Base-by-base conservation (phyloP, 2,888 invertebrate species). In the Spicauda simplicius region DNA sequence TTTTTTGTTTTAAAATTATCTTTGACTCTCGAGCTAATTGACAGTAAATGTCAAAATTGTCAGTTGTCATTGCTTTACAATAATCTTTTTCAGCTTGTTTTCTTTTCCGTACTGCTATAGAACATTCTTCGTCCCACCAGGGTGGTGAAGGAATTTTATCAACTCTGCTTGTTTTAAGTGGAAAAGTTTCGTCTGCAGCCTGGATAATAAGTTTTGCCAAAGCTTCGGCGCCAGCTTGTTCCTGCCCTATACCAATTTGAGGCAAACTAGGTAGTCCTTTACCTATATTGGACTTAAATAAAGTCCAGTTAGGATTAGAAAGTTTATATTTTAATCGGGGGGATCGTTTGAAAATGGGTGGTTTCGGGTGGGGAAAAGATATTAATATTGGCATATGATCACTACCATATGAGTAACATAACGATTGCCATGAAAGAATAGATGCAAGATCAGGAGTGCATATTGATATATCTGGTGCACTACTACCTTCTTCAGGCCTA, bases 11-110 rank as follows among this genome's bases (percentile, higher is more conserved):
- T 33, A 56, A 33, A 18, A 56, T 11, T 25, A 10, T 56, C 33
- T 56, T 56, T 33, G 56, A 33, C n/a, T 56, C 56, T 33, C 12
- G 33, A 11, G 56, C n/a, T n/a, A 25, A 16, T 10, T 56, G 56
- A 33, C 56, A 56, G 56, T 33, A 56, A 33, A 30, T 33, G 56
- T 56, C 33, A 56, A 56, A 56, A 37, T 56, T 56, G 4, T 56
- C 56, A 18, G 16, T 12, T 10, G 37, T 56, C 56, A 56, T 56
- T 2, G 56, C 33, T 37, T 16, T 19, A 11, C 56, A 56, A 37
- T 56, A 56, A 56, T 30, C 37, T 56, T 37, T 37, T 12, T 37
- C 37, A 11, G 37, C 37, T 37, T 37, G 37, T 14, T 41, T 41
- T 14, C 14, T 41, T 14, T 41, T 14, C 14, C 1, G n/a, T n/a